Base-by-base conservation (phyloP, 1,140 invertebrate species). In the Frieseomelitta varia region DNA sequence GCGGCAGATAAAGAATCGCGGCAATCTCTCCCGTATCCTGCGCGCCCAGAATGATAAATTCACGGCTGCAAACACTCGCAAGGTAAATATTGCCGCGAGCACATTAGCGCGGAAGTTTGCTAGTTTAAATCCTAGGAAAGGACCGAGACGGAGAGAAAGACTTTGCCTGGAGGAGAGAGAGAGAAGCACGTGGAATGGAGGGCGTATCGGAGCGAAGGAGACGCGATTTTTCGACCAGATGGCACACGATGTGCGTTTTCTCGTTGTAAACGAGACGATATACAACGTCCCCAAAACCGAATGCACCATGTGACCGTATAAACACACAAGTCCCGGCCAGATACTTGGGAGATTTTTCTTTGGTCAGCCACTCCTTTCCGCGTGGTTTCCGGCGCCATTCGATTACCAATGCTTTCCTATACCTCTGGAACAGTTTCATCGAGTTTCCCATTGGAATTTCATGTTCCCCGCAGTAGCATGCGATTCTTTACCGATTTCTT, bases 311-410 rank as follows among this genome's bases (percentile, higher is more conserved):
- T 14, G 61, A 76, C 75, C 24, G 30, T 14, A 85, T 90, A 89
- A 89, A 91, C 86, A 90, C 88, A 89, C 88, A 89, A 85, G 85
- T 89, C 87, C 51, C 79, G n/a, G 75, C 89, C 91, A 92, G 91
- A 91, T 92, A 91, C 53, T n/a, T 79, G 80, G 72, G 51, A 79
- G 78, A 84, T 79, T 86, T 81, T 85, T 89, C 68, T 56, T 56
- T 21, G 63, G 74, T 72, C 76, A 34, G 6, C 56, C 65, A 71
- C 75, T 72, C 58, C 47, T 61, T 69, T 61, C 34, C 51, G 19
- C 55, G 15, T 34, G 39, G n/a, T 21, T 78, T 67, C 65, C 79
- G 61, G 30, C 47, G 34, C 34, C n/a, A 27, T 65, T 65, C 63
- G 4, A 65, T 65, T n/a, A 61, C 24, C 58, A 12, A 11, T 58